Conservation (phyloP, 2,113 vertebrate species). For the Cephalophus harveyi region DNA sequence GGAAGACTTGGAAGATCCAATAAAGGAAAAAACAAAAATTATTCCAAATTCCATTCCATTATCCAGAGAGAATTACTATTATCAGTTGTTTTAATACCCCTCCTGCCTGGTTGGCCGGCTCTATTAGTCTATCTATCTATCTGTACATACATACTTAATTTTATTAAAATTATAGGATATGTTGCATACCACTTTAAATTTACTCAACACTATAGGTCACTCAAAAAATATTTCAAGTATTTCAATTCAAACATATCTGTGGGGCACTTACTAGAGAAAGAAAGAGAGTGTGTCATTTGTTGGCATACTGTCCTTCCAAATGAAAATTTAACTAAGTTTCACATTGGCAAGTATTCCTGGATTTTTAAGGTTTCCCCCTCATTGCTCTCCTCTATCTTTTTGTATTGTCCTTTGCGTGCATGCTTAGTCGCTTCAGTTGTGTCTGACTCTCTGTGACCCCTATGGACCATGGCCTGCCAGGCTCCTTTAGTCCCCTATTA, state of each 20-base stretch:
- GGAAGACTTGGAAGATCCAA: not conserved
- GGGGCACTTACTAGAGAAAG: not conserved
- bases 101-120: not conserved
- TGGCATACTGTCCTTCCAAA: not conserved
- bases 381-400: not conserved
- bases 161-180: not conserved
- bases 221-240: not conserved
- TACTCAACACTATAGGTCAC: not conserved
- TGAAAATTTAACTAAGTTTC: not conserved
- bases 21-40: not conserved
- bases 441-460: not conserved
- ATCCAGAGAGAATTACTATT: not conserved
- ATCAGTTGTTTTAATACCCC: not conserved
- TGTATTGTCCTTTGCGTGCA: not conserved
- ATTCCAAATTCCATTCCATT: not conserved
- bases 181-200: not conserved
- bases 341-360: not conserved
- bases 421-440: not conserved
- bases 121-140: not conserved
- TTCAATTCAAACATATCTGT: not conserved
- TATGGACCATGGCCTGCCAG: not conserved
- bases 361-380: not conserved
- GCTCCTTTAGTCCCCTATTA: not conserved
- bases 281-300: not conserved
- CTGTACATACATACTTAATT: not conserved